Base-by-base conservation (phyloP, 2,797 vertebrate genomes). In the Perodicticus potto region DNA sequence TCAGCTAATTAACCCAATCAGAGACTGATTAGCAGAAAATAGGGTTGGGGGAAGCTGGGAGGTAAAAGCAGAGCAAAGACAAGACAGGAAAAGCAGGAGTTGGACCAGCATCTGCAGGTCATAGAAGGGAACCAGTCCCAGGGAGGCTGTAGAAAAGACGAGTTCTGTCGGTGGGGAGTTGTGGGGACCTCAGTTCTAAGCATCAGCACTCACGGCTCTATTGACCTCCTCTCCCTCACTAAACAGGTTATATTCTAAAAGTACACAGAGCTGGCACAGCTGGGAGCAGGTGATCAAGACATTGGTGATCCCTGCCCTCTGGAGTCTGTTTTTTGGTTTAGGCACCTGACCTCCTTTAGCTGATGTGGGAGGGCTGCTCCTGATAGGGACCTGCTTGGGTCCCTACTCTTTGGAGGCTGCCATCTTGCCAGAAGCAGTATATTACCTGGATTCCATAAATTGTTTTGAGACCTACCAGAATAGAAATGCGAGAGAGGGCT, bases 1-100 rank as follows among this genome's bases (percentile, higher is more conserved):
- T 93, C 49, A 87, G 37, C 16, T 73, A 90, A 88, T 1, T 49
- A 19, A 86, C 37, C 29, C n/a, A n/a, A 57, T 80, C 5, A 73
- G 14, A 86, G 59, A 55, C 74, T 83, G 27, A 94, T 63, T 49
- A 80, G 5, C 80, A 91, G 59, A 89, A 91, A 94, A 22, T 29
- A 84, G 7, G 14, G 2, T 22, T n/a, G 89, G 34, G 73, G 85
- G 61, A 90, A 45, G 1, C 25, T 77, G 23, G 89, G 86, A 78
- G 49, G 1, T 19, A 81, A 74, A 57, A 80, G n/a, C 45, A 37
- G 27, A 91, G n/a, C 3, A n/a, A 74, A 94, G 43, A 59, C 37
- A 37, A 74, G 6, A 10, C 27, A 73, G 37, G 32, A 92, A n/a
- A 87, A 59, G 43, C 25, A 77, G 70, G 80, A 95, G 9, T 61